Conservation (phyloP, 2,113 vertebrate species). For the Galbula dea region DNA sequence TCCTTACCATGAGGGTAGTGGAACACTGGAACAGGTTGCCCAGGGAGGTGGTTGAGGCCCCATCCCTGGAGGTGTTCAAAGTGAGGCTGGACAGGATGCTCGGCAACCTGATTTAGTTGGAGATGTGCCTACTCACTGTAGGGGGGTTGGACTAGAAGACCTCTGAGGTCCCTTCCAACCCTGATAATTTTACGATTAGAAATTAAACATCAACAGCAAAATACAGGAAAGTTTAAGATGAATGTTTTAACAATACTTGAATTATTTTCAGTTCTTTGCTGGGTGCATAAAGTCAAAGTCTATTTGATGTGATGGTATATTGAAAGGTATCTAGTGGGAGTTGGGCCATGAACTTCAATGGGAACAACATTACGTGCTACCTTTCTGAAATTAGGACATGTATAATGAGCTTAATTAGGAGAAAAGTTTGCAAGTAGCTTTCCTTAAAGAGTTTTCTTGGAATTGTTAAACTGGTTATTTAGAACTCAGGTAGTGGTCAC, state of each 20-base stretch:
- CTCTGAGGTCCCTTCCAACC: too few relatives aligned
- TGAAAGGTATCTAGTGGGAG: background rate
- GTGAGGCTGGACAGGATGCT: too few relatives aligned
- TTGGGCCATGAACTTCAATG: background rate
- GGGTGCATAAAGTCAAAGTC: background rate
- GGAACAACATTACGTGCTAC: background rate
- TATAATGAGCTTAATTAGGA: background rate
- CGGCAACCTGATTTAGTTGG: too few relatives aligned
- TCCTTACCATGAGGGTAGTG: too few relatives aligned
- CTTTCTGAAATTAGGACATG: background rate
- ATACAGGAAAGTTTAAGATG: background rate
- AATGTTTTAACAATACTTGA: background rate
- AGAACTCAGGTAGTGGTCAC: background rate
- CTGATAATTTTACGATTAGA: too few relatives aligned
- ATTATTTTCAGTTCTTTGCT: background rate
- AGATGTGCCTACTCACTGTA: too few relatives aligned
- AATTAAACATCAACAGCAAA: background rate
- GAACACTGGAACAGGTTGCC: too few relatives aligned
- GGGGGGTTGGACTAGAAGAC: too few relatives aligned
- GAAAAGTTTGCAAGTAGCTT: background rate
- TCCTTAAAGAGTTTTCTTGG: background rate
- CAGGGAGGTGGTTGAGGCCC: too few relatives aligned
- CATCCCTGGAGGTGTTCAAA: too few relatives aligned
- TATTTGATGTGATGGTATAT: background rate
- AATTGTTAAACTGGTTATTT: background rate